Conservation (phyloP, 2,797 vertebrate genomes). For the Lutjanus campechanus region DNA sequence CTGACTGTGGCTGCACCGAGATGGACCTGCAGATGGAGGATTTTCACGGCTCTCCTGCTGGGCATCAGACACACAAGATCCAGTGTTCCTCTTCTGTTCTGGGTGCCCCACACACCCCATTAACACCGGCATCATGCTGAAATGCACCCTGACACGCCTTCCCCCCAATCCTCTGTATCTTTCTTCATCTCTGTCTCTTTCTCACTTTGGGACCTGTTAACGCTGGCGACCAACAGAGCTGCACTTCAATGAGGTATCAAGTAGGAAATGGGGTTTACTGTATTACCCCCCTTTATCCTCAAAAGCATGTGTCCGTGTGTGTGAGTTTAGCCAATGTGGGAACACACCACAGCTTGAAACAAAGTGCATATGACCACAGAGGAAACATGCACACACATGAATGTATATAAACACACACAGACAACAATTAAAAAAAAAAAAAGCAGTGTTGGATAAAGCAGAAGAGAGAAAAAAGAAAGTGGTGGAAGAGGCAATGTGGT, state of each 20-base stretch:
- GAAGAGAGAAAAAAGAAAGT: constrained; percentile 50
- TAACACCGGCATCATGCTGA: constrained; percentile 80
- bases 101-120: constrained; percentile 69
- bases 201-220: constrained; percentile 75
- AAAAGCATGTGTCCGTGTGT: constrained; percentile 36
- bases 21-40: constrained; percentile 51
- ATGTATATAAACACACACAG: constrained; percentile 43
- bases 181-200: constrained; percentile 58
- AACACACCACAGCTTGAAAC: constrained; percentile 78
- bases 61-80: constrained; percentile 73
- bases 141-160: constrained; percentile 65
- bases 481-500: constrained; percentile 30
- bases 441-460: constrained; percentile 30
- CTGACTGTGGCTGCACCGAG: constrained; percentile 31
- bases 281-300: constrained; percentile 53
- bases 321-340: constrained; percentile 49
- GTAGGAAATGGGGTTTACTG: constrained; percentile 73
- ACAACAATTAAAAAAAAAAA: constrained; percentile 15
- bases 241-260: constrained; percentile 71
- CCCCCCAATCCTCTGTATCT: constrained; percentile 29
- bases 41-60: constrained; percentile 56
- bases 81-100: constrained; percentile 76
- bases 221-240: constrained; percentile 71
- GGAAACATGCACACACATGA: constrained; percentile 61
- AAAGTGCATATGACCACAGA: constrained; percentile 75